Evolutionary conservation across 2,113 vertebrate genomes (phyloP).

Genomic region (Puntigrus tetrazona): DNA sequence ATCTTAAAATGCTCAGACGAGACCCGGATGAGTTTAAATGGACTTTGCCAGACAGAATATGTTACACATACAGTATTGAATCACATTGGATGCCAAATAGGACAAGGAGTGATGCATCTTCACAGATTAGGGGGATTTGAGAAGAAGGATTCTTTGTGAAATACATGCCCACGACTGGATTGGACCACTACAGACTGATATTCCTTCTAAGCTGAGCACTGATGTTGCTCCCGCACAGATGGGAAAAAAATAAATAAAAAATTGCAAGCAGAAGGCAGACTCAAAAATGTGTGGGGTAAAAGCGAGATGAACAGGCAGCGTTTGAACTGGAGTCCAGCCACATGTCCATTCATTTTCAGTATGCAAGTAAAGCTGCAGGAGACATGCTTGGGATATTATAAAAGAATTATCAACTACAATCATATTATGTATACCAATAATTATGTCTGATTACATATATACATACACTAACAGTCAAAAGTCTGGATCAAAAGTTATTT

Average conservation of each 20-base stretch:
- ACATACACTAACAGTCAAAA: too few species aligned
- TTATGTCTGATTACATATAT: too few species aligned
- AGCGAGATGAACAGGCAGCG: not conserved
- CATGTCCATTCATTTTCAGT: not conserved
- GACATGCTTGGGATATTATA: not conserved
- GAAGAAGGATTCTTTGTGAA: not conserved
- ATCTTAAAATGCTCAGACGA: slow-evolving; percentile 47
- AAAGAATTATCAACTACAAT: not conserved
- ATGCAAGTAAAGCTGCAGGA: not conserved
- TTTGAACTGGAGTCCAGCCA: slow-evolving; percentile 1
- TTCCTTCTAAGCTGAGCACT: not conserved
- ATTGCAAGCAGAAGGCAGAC: not conserved
- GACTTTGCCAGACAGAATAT: slow-evolving; percentile 52
- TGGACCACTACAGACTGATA: not conserved
- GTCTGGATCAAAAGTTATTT: too few species aligned
- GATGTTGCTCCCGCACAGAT: not conserved
- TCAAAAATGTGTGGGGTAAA: not conserved
- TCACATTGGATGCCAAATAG: slow-evolving; percentile 38
- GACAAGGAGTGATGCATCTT: slow-evolving; percentile 21
- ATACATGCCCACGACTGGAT: not conserved
- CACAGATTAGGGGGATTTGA: slow-evolving; percentile 19
- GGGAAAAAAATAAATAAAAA: not conserved
- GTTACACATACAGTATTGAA: slow-evolving; percentile 38
- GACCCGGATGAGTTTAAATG: slow-evolving; percentile 44
- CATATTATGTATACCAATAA: too few species aligned